Conservation (phyloP, 1,140 invertebrate genomes). For the Lepidotrigona ventralis region DNA sequence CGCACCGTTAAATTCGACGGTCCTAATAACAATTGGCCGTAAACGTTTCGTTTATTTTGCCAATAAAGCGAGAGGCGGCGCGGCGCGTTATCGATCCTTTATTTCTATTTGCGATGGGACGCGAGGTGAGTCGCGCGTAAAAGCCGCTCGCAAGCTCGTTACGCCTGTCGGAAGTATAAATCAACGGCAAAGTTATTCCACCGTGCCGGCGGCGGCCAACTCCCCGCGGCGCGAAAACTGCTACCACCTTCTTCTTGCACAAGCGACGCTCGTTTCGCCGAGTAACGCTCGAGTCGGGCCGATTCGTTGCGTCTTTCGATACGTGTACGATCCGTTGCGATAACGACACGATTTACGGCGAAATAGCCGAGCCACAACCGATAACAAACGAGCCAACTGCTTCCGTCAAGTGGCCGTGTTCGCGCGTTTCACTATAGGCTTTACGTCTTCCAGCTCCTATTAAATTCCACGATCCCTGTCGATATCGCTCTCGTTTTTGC, state of each 20-base stretch:
- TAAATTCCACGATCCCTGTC: not conserved
- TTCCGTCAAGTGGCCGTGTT: not conserved
- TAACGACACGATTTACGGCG: slow-evolving; percentile 35
- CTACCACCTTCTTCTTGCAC: slow-evolving; percentile 55
- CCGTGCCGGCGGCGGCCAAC: slow-evolving; percentile 31
- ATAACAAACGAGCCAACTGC: slow-evolving; percentile 13
- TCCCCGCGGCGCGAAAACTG: slow-evolving; percentile 59
- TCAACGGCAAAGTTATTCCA: slow-evolving; percentile 64
- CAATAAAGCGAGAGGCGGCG: slow-evolving; percentile 8
- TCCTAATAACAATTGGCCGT: slow-evolving; percentile 37
- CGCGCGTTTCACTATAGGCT: not conserved
- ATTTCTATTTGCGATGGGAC: slow-evolving; percentile 20
- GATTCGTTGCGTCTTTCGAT: slow-evolving; percentile 22
- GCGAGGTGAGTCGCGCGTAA: slow-evolving; percentile 46
- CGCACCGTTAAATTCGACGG: slow-evolving; percentile 20
- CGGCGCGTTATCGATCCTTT: slow-evolving; percentile 37
- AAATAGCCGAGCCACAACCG: slow-evolving; percentile 9
- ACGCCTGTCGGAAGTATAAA: slow-evolving; percentile 66
- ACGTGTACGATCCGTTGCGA: slow-evolving; percentile 23
- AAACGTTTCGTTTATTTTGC: slow-evolving; percentile 21
- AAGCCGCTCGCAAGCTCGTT: slow-evolving; percentile 61
- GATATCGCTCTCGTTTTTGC: not conserved
- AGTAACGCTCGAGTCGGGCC: not conserved
- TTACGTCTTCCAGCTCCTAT: not conserved
- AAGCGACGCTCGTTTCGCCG: slow-evolving; percentile 38